Conservation (phyloP, 2,797 vertebrate genomes). For the Sebastes diploproa region DNA sequence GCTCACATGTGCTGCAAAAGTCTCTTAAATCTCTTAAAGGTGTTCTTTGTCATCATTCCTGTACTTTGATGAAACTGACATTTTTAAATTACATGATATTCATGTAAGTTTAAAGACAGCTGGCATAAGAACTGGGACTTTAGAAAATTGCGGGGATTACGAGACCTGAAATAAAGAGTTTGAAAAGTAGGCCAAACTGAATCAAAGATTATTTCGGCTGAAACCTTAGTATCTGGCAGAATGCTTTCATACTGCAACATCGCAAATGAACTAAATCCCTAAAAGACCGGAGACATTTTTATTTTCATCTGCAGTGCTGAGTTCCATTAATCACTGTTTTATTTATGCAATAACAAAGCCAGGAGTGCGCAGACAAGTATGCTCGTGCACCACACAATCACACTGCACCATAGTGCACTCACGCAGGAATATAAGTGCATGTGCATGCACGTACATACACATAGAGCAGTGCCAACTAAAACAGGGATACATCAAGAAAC, state of each 20-base stretch:
- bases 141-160: slow-evolving; percentile 30
- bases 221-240: slow-evolving; percentile 40
- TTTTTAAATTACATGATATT: slow-evolving; percentile 16
- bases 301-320: slow-evolving; percentile 21
- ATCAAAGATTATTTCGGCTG: slow-evolving; percentile 30
- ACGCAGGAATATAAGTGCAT: background rate
- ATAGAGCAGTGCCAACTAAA: slow-evolving; percentile 47
- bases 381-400: background rate
- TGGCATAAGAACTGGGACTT: slow-evolving; percentile 25
- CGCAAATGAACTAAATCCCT: slow-evolving; percentile 42
- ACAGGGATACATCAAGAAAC: slow-evolving; percentile 39
- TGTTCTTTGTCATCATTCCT: slow-evolving; percentile 9
- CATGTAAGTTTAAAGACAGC: slow-evolving; percentile 4
- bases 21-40: slow-evolving; percentile 7
- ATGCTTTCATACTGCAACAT: slow-evolving; percentile 4
- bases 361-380: background rate
- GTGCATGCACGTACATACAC: background rate
- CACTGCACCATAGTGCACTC: background rate
- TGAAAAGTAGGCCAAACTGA: slow-evolving; percentile 24
- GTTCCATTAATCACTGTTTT: slow-evolving; percentile 40
- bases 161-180: slow-evolving; percentile 25
- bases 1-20: background rate
- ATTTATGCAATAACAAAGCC: slow-evolving; percentile 32
- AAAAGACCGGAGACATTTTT: slow-evolving; percentile 30
- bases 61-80: slow-evolving; percentile 16